Percentiles rank a stretch among this genome's conserved stretches.
phyloP scores from a whole-genome alignment of 2,797 vertebrate genomes.

The Sitta carolinensis region DNA sequence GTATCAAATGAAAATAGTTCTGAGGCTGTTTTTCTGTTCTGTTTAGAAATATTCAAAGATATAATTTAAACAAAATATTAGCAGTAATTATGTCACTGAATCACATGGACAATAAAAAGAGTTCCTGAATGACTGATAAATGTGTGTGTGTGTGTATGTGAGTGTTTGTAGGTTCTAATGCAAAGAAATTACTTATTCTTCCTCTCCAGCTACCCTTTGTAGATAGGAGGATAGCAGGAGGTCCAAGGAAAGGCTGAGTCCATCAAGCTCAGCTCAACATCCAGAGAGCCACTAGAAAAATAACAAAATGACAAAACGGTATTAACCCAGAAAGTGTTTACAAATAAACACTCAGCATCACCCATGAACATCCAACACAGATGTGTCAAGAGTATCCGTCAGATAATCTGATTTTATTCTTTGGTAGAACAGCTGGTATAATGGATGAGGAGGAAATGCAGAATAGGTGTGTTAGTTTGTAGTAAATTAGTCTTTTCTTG shows the following conservation, averaged over 20 bases:
- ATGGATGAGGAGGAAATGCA: not conserved
- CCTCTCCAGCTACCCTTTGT: not conserved
- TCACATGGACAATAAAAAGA: not conserved
- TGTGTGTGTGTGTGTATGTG: not conserved
- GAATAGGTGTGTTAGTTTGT: not conserved
- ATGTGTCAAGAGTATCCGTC: not conserved
- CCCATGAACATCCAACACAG: not conserved
- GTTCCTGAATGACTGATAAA: not conserved
- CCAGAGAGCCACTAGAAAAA: not conserved
- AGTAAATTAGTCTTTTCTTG: not conserved
- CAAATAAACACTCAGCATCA: not conserved
- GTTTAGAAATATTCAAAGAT: not conserved
- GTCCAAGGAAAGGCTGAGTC: not conserved
- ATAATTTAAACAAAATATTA: not conserved
- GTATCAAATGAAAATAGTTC: not conserved
- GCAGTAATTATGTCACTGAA: not conserved
- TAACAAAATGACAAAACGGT: not conserved
- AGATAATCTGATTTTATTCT: not conserved
- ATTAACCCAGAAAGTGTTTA: not conserved
- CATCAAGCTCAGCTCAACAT: not conserved
- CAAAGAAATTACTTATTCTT: not conserved
- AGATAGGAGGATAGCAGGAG: not conserved
- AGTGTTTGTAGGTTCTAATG: not conserved
- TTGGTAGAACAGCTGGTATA: not conserved
- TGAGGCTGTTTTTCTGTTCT: not conserved